Evolutionary conservation across 2,888 invertebrate species (phyloP), one percentile per base, ranked within the genome.

Genomic region (Hemistola chrysoprasaria): DNA sequence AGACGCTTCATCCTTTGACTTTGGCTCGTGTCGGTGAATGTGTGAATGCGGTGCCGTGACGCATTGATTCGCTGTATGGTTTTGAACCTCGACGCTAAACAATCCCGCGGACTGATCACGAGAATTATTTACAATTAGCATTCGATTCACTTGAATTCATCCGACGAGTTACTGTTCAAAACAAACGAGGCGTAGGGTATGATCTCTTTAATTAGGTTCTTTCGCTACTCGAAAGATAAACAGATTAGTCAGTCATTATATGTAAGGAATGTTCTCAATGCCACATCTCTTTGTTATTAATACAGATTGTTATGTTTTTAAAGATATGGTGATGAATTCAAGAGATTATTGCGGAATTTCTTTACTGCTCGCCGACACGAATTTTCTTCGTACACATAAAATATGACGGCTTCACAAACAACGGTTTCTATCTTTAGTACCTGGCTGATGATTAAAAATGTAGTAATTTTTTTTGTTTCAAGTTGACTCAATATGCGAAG

Each of bases 11-110:
- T 47, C 59, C 54, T 48, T 39, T 47, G 27, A 39, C 41, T 58
- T 53, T 50, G 20, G 28, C 44, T 22, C 39, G 27, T 37, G 20
- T 35, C 39, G 31, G 51, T 52, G 50, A 54, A 49, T 52, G 55
- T 58, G 59, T 59, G 56, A 55, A 59, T 53, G 56, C 53, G 50
- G 46, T 58, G 47, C 59, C 54, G 60, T 68, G 70, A 68, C 71
- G 67, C 67, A 73, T 72, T 54, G 60, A 68, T 75, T 76, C 69
- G 56, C 65, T 63, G 69, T 63, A 65, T 55, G 58, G 61, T 63
- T 42, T 69, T 60, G 59, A 63, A 54, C 59, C 57, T 62, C 60
- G 54, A 55, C 54, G 57, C 63, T 66, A 71, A 74, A 61, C 59
- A 57, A 61, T 59, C 53, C 33, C 53, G 58, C 57, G 62, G 65